Base-by-base conservation (phyloP, 2,113 vertebrate species). In the Sisor rabdophorus region DNA sequence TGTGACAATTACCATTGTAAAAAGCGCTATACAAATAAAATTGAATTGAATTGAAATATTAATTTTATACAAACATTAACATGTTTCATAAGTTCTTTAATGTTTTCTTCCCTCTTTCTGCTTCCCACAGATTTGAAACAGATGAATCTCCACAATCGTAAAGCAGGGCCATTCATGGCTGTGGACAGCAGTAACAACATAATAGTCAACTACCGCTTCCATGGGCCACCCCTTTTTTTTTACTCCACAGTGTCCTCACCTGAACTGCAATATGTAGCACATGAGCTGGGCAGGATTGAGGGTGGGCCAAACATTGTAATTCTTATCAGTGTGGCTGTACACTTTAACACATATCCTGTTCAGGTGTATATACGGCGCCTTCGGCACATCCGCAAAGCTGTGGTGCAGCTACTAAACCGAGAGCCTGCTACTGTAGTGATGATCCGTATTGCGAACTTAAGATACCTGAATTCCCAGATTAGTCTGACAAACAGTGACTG, bases 401-500 rank as follows among this genome's bases (percentile, higher is more conserved):
- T 99, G 28, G n/a, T 94, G n/a, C 91, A 88, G 0, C 91, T 99
- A 40, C 80, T 96, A 79, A 94, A 95, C 71, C 93, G 97, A 28
- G 96, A 93, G 28, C 96, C 96, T 0, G 92, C 90, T 68, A 99
- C 96, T 0, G 19, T 89, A 0, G 82, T 98, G 0, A 80, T 95
- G 76, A 91, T 99, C 76, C 93, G 94, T 54, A 94, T 95, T 0
- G 94, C 94, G 48, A 99, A 98, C 0, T 92, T 92, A 12, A 96
- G 96, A 78, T 93, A 92, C 50, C 85, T 96, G 36, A 94, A 94
- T 69, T 91, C 92, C 0, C 94, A 97, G 84, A 91, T 93, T 76
- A 98, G 96, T 88, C 92, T 98, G 76, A 97, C 93, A 86, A 97
- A 96, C 89, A 98, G 96, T 10, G 96, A 99, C 90, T 99, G 97